A percentile compares a stretch with the other conserved stretches of the same genome.
Conservation (phyloP, 2,113 vertebrate genomes). For the Willisornis vidua region DNA sequence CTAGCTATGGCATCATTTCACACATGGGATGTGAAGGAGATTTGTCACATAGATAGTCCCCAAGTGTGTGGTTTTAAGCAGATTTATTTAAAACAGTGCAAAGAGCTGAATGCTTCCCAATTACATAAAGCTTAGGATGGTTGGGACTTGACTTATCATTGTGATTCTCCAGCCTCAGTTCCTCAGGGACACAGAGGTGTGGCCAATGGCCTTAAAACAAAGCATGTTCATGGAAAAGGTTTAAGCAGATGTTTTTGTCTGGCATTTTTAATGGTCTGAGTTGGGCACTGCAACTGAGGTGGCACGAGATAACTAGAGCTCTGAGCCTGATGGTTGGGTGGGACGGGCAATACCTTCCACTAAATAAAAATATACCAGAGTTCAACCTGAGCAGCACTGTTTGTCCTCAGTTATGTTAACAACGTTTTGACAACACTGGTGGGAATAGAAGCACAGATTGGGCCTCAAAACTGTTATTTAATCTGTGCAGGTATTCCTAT, state of each 20-base stretch:
- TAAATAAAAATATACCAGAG: neutral
- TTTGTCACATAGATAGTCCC: neutral
- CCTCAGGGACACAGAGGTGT: neutral
- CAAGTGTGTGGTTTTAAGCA: neutral
- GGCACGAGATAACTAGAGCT: neutral
- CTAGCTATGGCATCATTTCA: neutral
- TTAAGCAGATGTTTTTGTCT: neutral
- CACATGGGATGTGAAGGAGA: neutral
- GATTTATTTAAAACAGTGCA: neutral
- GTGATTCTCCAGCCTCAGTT: neutral
- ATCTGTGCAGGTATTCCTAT: neutral
- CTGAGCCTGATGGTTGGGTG: neutral
- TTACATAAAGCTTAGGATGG: neutral
- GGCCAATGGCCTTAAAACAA: neutral
- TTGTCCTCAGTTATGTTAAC: neutral
- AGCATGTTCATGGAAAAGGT: neutral
- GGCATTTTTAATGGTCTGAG: neutral
- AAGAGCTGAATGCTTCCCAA: neutral
- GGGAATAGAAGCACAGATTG: neutral
- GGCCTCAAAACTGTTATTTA: neutral
- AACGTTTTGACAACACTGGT: neutral
- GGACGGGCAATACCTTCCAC: neutral
- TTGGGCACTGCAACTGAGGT: neutral
- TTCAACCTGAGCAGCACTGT: neutral
- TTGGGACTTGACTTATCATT: neutral